Evolutionary conservation across 2,888 invertebrate species (phyloP), one percentile per base, ranked within the genome.

Genomic region (Hemistola chrysoprasaria): DNA sequence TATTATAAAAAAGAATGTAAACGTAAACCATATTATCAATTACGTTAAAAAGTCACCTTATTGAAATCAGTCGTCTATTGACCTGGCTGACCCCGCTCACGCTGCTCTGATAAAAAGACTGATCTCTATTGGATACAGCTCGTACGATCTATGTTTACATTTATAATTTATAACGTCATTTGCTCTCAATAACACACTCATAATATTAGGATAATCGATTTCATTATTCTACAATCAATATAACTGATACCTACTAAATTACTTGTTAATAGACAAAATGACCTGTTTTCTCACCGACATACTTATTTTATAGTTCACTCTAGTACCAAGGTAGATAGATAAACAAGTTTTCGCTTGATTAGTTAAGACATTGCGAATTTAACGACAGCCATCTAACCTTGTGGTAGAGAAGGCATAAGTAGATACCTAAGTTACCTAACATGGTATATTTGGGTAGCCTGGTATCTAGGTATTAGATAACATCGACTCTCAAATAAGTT

Each of bases 11-110:
- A 22, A 40, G 34, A 39, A 27, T 32, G 43, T 16, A 38, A 22
- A n/a, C n/a, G n/a, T n/a, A n/a, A n/a, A n/a, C n/a, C n/a, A n/a
- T n/a, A 26, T 36, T 33, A 30, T 24, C 43, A 44, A 45, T 48
- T 44, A 33, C 35, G 40, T 53, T 62, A 60, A 58, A 59, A 58
- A 58, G 54, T 48, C 64, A 56, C 58, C 55, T 16, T 59, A 60
- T 62, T 54, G 66, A 69, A 69, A 78, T 77, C 72, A 74, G 64
- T 59, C 76, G 65, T 67, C 60, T 74, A 73, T 76, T 84, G 82
- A 84, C 82, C 81, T 55, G 34, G 46, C 37, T 64, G 62, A 45
- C 69, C 67, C 45, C 46, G 50, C 55, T 53, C 67, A 43, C 46
- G 50, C 55, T 53, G 47, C 53, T 53, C 59, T 53, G 82, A 82